A percentile compares a stretch with the other conserved stretches of the same genome.
phyloP scores from a whole-genome alignment of 2,888 invertebrate genomes.

The Rhingia campestris region DNA sequence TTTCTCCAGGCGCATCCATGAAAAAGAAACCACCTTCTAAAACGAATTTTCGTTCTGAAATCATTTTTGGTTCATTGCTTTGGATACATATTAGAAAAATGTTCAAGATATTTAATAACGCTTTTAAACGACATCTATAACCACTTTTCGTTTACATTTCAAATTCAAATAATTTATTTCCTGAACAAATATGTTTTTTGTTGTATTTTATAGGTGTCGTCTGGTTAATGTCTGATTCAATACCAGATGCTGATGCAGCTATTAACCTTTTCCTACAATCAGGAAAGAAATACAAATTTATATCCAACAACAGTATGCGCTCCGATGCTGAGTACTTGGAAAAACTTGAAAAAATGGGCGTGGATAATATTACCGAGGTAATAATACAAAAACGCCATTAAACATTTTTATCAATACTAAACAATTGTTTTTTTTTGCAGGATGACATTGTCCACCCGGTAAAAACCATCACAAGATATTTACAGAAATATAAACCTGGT shows the following conservation, averaged over 20 bases:
- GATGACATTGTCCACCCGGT: conserved; percentile 83
- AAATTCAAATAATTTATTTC: neutral
- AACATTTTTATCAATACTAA: neutral
- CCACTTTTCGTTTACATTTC: no score
- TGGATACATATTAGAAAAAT: neutral
- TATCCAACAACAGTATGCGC: conserved; percentile 82
- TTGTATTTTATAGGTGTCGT: conserved; percentile 82
- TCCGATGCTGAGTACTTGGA: conserved; percentile 78
- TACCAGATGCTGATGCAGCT: conserved; percentile 81
- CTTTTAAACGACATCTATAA: no score
- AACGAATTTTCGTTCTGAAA: no score
- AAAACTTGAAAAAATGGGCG: conserved; percentile 77
- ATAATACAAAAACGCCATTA: neutral
- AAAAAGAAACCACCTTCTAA: no score
- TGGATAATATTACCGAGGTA: conserved; percentile 71
- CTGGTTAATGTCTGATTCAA: conserved; percentile 80
- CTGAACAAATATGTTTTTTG: neutral
- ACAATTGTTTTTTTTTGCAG: conserved; percentile 65
- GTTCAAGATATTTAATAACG: no score
- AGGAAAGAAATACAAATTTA: conserved; percentile 82
- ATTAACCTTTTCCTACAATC: conserved; percentile 80
- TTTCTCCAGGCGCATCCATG: no score
- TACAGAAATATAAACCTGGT: conserved; percentile 82
- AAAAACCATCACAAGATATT: conserved; percentile 82
- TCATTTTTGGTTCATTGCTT: no score